Base-by-base conservation (phyloP, 2,113 vertebrate species). In the Callopanchax toddi region DNA sequence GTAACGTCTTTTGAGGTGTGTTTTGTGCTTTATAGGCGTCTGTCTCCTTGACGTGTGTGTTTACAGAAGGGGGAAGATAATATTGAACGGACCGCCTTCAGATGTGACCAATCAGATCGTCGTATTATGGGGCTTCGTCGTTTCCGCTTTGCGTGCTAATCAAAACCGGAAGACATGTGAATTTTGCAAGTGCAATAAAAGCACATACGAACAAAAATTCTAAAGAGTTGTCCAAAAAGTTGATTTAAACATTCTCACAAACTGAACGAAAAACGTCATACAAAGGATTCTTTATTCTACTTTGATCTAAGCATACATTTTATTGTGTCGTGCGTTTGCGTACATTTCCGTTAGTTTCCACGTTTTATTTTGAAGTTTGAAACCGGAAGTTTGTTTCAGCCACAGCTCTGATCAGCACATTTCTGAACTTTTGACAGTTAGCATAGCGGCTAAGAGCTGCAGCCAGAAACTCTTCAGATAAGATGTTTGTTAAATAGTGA, bases 21-120 rank as follows among this genome's bases (percentile, higher is more conserved):
- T 58, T 55, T 2, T 45, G 10, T 29, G 6, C 2, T 0, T 2
- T 36, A n/a, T n/a, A n/a, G n/a, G n/a, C n/a, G n/a, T n/a, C n/a
- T n/a, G n/a, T n/a, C n/a, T n/a, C n/a, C n/a, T n/a, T n/a, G n/a
- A n/a, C n/a, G n/a, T n/a, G n/a, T n/a, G n/a, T n/a, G n/a, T n/a
- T n/a, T n/a, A n/a, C n/a, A n/a, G n/a, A n/a, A n/a, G 20, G 73
- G 67, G 89, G 89, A 89, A 50, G 81, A 84, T 60, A 87, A 85
- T 85, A 81, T 46, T 17, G 43, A 65, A 63, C 70, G 91, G 70
- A 90, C 88, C 59, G 6, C 2, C 2, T 29, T 23, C 11, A 16
- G 3, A 18, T 5, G 26, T 6, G 12, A 50, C 48, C 48, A 63
- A 25, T 21, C 48, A 11, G 15, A 26, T 23, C 9, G 11, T 7